Evolutionary conservation across 2,797 vertebrate species (phyloP).

Genomic region (Mastacembelus armatus): DNA sequence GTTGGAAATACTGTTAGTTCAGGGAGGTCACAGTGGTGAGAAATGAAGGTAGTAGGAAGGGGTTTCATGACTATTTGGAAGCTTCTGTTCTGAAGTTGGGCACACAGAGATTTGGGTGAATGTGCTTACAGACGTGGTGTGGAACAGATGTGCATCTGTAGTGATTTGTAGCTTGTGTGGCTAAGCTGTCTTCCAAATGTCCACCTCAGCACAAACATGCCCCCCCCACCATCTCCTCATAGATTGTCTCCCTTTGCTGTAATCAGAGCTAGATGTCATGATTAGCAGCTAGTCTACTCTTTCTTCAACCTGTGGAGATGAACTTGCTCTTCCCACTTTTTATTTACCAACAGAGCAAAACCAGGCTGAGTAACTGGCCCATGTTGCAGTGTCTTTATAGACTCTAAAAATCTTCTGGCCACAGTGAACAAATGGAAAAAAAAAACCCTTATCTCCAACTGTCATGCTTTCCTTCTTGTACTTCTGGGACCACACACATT

Average conservation of each 20-base stretch:
- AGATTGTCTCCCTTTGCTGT: not conserved
- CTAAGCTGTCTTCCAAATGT: conserved; percentile 27
- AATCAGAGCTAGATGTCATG: not conserved
- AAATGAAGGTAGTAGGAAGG: not conserved
- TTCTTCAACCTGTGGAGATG: too few relatives aligned
- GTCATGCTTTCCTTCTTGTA: conserved; percentile 2
- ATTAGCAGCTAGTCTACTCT: not conserved
- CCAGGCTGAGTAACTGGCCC: too few relatives aligned
- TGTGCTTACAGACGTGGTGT: not conserved
- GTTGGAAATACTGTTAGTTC: not conserved
- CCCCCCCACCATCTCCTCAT: too few relatives aligned
- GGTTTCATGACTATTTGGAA: not conserved
- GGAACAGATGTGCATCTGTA: not conserved
- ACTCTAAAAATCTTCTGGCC: not conserved
- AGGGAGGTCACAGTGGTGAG: not conserved
- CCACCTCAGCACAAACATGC: not conserved
- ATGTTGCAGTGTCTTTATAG: too few relatives aligned
- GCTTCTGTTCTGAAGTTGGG: not conserved
- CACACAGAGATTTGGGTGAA: not conserved
- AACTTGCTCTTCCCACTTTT: too few relatives aligned
- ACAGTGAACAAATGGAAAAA: not conserved
- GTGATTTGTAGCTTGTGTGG: not conserved
- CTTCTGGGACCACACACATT: conserved; percentile 18
- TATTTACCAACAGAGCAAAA: too few relatives aligned
- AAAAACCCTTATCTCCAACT: not conserved